Evolutionary conservation across 1,140 invertebrate genomes (phyloP).

Genomic region (Trichogramma pretiosum): DNA sequence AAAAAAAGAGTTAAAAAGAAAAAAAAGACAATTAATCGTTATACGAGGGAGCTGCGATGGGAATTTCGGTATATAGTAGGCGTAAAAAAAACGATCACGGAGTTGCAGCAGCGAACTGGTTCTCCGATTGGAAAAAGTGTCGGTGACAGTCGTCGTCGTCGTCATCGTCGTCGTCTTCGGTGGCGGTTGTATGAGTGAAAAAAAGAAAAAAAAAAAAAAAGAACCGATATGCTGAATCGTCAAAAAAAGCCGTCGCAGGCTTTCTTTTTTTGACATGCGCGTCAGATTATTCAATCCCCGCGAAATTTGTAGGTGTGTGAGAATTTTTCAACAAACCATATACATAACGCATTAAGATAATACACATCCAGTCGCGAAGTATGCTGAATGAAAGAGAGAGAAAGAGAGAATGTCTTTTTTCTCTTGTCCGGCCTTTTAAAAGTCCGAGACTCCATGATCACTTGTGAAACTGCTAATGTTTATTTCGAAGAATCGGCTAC

Average conservation of each 20-base stretch:
- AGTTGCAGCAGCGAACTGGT: neutral
- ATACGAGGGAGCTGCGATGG: neutral
- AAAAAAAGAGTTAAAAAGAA: neutral
- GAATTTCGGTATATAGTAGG: slow-evolving; percentile 10
- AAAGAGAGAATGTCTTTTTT: too few species aligned
- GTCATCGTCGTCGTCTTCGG: too few species aligned
- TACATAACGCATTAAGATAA: too few species aligned
- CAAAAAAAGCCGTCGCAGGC: slow-evolving; percentile 13
- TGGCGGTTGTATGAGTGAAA: too few species aligned
- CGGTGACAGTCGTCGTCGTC: slow-evolving; percentile 1
- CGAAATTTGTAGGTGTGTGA: slow-evolving; percentile 7
- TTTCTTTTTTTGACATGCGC: too few species aligned
- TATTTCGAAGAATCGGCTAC: slow-evolving; percentile 6
- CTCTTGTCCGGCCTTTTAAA: too few species aligned
- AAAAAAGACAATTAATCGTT: neutral
- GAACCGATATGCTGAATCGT: slow-evolving; percentile 2
- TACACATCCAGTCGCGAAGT: too few species aligned
- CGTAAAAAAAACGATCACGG: slow-evolving; percentile 5
- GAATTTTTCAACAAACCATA: too few species aligned
- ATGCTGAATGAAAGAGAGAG: too few species aligned
- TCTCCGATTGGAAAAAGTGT: slow-evolving; percentile 1
- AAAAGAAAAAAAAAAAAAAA: too few species aligned
- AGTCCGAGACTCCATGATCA: too few species aligned
- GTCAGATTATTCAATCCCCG: slow-evolving; percentile 5
- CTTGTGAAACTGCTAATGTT: neutral